Evolutionary conservation across 2,888 invertebrate species (phyloP), one percentile per base, ranked within the genome.

Genomic region (Camptogramma bilineatum): DNA sequence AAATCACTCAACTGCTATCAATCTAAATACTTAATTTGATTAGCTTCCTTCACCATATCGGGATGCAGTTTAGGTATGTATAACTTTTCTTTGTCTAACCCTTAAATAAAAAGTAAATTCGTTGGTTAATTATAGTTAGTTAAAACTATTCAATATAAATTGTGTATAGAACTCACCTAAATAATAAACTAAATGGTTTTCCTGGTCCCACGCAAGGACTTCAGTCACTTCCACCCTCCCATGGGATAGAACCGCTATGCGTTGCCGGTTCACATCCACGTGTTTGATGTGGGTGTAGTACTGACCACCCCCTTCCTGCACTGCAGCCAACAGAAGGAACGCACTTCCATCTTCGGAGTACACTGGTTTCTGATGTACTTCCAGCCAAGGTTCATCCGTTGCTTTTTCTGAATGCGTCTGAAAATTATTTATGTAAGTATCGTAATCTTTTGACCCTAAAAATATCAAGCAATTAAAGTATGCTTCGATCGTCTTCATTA

Each of bases 241-340:
- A 80, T 97, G 97, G 56, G 97, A 97, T 71, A 97, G 94, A 52
- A 97, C 97, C 8, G 97, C 96, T 81, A 97, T 96, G 77, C 97
- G 94, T 84, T 97, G 96, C 76, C 97, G 96, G 63, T 96, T 94
- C 70, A 97, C 95, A 68, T 97, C 97, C 71, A 97, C 95, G 84
- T 97, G 97, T 81, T 97, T 97, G 86, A 97, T 97, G 94, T 97
- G 97, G 47, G 97, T 97, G 90, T 96, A 97, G 83, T 96, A 96
- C 83, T 97, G 97, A 68, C 96, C 95, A 50, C 95, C 96, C 52
- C 97, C 97, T 82, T 97, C 97, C 80, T 97, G 97, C 55, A 97
- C 96, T 17, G 96, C 95, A 4, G 97, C 96, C 70, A 97, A 92
- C 64, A 97, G 93, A 67, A 98, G 94, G 87, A 97, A 97, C 77